A percentile compares a stretch with the other conserved stretches of the same genome.
Conservation (phyloP, 2,113 vertebrate genomes). For the Campylomormyrus numenius region DNA sequence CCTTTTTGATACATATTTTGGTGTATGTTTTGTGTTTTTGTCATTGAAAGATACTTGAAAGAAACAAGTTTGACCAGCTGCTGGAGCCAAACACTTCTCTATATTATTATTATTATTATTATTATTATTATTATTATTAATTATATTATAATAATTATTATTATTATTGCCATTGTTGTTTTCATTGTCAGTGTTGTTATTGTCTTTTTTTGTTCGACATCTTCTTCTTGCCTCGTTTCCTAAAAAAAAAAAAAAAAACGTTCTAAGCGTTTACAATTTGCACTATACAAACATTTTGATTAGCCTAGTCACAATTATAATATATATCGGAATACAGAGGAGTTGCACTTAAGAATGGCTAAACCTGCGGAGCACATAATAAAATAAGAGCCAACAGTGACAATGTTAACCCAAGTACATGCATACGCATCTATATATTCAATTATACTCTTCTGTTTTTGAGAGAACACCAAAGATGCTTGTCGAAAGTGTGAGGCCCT, state of each 20-base stretch:
- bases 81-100: constrained; percentile 97
- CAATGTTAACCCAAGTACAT: constrained; percentile 48
- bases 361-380: constrained; percentile 70
- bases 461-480: constrained; percentile 86
- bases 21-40: constrained; percentile 73
- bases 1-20: constrained; percentile 60
- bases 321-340: constrained; percentile 72
- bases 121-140: constrained; percentile 52
- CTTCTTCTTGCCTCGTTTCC: constrained; percentile 34
- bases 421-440: constrained; percentile 16
- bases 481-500: constrained; percentile 64
- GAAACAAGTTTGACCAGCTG: constrained; percentile 92
- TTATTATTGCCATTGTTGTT: constrained; percentile 9
- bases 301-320: constrained; percentile 82
- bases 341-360: constrained; percentile 73
- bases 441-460: constrained; percentile 51
- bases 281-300: constrained; percentile 88
- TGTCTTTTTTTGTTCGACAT: constrained; percentile 42
- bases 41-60: constrained; percentile 97
- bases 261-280: constrained; percentile 86
- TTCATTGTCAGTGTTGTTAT: constrained; percentile 33
- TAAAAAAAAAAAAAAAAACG: constrained; percentile 32
- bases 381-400: constrained; percentile 19
- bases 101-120: constrained; percentile 42
- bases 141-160: constrained; percentile 40